These are phyloP conservation scores for Rhinophrynus dorsalis DNA, from an alignment of 2,797 vertebrate species.

Conservation along the genomic window DNA sequence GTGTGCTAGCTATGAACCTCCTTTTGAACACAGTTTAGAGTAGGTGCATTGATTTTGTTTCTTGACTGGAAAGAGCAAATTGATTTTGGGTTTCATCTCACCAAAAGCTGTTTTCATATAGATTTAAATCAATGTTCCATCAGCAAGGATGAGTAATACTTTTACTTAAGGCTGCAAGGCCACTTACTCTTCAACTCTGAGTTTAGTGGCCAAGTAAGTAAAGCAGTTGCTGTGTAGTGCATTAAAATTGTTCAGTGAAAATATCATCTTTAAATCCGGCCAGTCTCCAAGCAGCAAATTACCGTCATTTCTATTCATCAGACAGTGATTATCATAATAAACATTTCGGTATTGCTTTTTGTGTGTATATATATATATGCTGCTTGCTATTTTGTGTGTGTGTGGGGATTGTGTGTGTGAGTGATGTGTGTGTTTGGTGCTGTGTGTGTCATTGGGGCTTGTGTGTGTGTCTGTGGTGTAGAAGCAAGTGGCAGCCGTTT, in stretches of 20 bases:
- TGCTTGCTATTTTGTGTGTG: no score
- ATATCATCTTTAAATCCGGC: neutral
- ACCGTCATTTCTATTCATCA: neutral
- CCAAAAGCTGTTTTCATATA: slow-evolving; percentile 53
- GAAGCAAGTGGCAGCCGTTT: no score
- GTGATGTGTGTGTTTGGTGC: no score
- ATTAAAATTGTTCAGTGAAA: neutral
- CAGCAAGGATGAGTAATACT: slow-evolving; percentile 41
- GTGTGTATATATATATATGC: no score
- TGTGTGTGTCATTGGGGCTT: no score
- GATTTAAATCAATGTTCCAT: slow-evolving; percentile 45
- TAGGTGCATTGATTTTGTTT: slow-evolving; percentile 49
- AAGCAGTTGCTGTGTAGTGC: neutral
- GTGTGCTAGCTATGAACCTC: slow-evolving; percentile 33
- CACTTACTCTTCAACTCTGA: neutral
- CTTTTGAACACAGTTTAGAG: slow-evolving; percentile 39
- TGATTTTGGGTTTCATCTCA: slow-evolving; percentile 57
- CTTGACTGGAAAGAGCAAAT: slow-evolving; percentile 50
- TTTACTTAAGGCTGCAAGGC: slow-evolving; percentile 17
- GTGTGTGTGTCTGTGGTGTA: no score
- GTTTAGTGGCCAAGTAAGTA: neutral
- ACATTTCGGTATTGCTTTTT: no score
- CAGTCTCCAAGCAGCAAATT: neutral
- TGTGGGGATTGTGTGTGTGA: no score
- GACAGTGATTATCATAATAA: no score